A percentile compares a stretch with the other conserved stretches of the same genome.
These are phyloP conservation scores for Spinibarbus caldwelli DNA, from an alignment of 2,797 vertebrate species.

Conservation along the genomic window DNA sequence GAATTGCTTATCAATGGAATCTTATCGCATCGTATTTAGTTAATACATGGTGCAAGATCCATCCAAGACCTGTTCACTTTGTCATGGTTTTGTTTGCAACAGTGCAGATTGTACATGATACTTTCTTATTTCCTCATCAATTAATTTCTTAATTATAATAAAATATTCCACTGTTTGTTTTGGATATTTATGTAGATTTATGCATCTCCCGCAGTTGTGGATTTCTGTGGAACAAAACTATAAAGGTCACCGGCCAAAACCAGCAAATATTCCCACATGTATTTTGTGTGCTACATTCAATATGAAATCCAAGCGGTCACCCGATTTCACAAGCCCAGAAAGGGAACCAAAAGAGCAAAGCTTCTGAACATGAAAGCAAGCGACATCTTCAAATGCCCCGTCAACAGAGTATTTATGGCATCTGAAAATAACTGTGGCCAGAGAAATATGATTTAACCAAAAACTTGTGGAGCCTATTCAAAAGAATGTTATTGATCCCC, in stretches of 20 bases:
- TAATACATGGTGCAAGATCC: not conserved
- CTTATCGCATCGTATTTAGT: not conserved
- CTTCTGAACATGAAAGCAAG: conserved; percentile 49
- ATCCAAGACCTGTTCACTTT: not conserved
- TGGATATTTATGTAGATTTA: not conserved
- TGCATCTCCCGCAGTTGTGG: not conserved
- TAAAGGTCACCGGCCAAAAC: conserved; percentile 50
- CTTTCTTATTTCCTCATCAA: not conserved
- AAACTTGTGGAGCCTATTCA: conserved; percentile 60
- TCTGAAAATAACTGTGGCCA: conserved; percentile 67
- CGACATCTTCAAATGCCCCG: conserved; percentile 67
- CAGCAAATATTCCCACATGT: too few relatives aligned
- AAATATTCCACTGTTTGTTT: not conserved
- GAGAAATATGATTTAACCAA: conserved; percentile 66
- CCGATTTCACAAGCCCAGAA: conserved; percentile 28
- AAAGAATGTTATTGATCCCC: conserved; percentile 57
- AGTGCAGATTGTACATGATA: not conserved
- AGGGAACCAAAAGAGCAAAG: not conserved
- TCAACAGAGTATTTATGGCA: conserved; percentile 69
- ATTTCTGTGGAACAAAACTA: conserved; percentile 35
- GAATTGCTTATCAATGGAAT: too few relatives aligned
- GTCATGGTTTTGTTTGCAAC: too few relatives aligned
- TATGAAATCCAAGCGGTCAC: conserved; percentile 34
- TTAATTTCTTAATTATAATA: not conserved
- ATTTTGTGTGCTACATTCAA: conserved; percentile 24